Evolutionary conservation across 1,140 invertebrate species (phyloP), one percentile per base, ranked within the genome.

Genomic region (Pseudomyrmex concolor): DNA sequence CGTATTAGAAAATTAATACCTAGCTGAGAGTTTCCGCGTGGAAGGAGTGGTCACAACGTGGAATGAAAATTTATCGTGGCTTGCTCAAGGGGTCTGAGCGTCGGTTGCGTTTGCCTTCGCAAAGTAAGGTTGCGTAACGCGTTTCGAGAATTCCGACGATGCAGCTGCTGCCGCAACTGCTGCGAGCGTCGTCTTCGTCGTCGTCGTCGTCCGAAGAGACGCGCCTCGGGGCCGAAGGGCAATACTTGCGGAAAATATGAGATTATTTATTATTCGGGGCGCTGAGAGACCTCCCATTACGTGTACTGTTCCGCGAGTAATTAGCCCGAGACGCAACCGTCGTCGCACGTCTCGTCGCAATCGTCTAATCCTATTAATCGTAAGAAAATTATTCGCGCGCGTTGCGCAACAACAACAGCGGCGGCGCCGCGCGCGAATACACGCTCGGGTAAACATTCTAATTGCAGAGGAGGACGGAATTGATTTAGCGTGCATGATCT

Each of bases 31-130:
- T 91, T 90, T 90, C 89, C 87, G 82, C 57, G 62, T 85, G 72
- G 78, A 80, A 89, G 88, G 87, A 91, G 89, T 90, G 90, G 89
- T 86, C 85, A 34, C 34, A 80, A 90, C 70, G 87, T 62, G 85
- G 85, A 89, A 89, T 90, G 86, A 85, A 86, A 90, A 91, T 91
- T 90, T 90, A 91, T 90, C 83, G 87, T 62, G 70, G 74, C 86
- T 88, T 50, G 85, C 68, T 84, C 71, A 54, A 74, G 68, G 73
- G 66, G 60, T 70, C 63, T 34, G 34, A 55, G 67, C 83, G 12
- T 54, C 66, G 68, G 19, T 55, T 51, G 50, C 67, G 45, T 67
- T 59, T 45, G 22, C 76, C 68, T 60, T 84, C 67, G 25, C 73
- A 17, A 64, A 63, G 13, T 17, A 54, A 51, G 17, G 70, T 89